phyloP scores from a whole-genome alignment of 1,140 invertebrate genomes.

The Cydia amplana region DNA sequence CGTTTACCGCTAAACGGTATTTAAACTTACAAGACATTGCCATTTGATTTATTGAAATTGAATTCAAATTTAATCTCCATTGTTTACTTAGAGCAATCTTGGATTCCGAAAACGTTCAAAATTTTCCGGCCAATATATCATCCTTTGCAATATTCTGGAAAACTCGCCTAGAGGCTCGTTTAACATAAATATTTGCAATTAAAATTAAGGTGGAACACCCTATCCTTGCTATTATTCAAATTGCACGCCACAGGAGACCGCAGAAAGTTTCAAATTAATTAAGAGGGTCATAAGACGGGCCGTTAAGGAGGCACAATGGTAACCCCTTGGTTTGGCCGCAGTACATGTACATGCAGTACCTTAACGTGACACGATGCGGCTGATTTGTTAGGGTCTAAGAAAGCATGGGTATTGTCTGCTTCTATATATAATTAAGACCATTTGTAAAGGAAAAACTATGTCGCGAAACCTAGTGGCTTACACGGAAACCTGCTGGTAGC shows the following conservation, averaged over 20 bases:
- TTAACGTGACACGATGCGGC: background rate
- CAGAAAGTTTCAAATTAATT: conserved; percentile 80
- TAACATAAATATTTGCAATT: conserved; percentile 80
- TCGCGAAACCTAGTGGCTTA: too few species aligned
- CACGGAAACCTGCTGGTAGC: too few species aligned
- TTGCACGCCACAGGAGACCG: conserved; percentile 75
- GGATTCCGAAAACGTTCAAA: conserved; percentile 39
- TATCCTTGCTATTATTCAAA: conserved; percentile 78
- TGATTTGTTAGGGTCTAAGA: background rate
- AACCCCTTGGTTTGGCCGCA: conserved; percentile 47
- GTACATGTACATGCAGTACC: background rate
- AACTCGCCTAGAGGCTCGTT: conserved; percentile 59
- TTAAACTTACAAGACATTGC: conserved; percentile 15
- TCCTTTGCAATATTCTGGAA: conserved; percentile 63
- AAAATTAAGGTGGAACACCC: conserved; percentile 74
- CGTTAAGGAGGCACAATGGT: conserved; percentile 74
- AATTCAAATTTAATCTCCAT: conserved; percentile 22
- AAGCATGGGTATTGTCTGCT: too few species aligned
- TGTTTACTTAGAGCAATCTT: background rate
- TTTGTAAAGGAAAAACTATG: too few species aligned
- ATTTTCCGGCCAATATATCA: conserved; percentile 59
- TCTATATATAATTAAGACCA: too few species aligned
- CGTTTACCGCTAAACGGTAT: background rate
- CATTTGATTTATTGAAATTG: conserved; percentile 18
- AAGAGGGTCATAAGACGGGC: conserved; percentile 77